Evolutionary conservation across 2,888 invertebrate genomes (phyloP).

Genomic region (Ochropleura leucogaster): DNA sequence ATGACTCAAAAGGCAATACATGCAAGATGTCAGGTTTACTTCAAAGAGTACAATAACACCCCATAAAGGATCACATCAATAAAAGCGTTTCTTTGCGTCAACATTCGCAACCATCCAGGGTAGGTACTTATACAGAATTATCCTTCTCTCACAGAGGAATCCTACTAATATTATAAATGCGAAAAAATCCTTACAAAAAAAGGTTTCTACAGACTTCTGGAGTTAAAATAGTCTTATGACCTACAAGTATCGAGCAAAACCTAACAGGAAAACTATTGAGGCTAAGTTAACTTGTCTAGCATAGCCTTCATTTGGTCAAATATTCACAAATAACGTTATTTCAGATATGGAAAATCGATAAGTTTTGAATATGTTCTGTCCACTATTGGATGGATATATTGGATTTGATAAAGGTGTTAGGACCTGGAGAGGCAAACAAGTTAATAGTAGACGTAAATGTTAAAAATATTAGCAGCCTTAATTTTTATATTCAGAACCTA

Average conservation of each 20-base stretch:
- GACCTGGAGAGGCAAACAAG: background rate
- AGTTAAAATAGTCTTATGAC: constrained; percentile 6
- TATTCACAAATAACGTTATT: constrained; percentile 13
- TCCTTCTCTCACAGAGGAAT: no score
- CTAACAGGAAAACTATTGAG: constrained; percentile 26
- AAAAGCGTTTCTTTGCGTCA: no score
- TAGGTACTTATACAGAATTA: no score
- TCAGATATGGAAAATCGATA: constrained; percentile 20
- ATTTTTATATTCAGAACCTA: background rate
- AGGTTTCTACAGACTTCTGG: background rate
- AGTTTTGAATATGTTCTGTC: background rate
- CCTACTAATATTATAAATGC: no score
- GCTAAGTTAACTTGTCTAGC: background rate
- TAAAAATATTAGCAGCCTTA: background rate
- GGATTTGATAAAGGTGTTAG: background rate
- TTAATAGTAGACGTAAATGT: background rate
- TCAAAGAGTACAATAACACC: background rate
- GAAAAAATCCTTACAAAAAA: no score
- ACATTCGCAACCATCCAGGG: background rate
- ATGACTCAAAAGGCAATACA: constrained; percentile 19
- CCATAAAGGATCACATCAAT: background rate
- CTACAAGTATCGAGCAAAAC: constrained; percentile 4
- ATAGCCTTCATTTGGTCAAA: background rate
- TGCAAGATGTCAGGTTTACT: background rate
- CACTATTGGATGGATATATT: background rate